These are phyloP conservation scores for Menidia menidia DNA, from an alignment of 2,797 vertebrate genomes.

Conservation along the genomic window DNA sequence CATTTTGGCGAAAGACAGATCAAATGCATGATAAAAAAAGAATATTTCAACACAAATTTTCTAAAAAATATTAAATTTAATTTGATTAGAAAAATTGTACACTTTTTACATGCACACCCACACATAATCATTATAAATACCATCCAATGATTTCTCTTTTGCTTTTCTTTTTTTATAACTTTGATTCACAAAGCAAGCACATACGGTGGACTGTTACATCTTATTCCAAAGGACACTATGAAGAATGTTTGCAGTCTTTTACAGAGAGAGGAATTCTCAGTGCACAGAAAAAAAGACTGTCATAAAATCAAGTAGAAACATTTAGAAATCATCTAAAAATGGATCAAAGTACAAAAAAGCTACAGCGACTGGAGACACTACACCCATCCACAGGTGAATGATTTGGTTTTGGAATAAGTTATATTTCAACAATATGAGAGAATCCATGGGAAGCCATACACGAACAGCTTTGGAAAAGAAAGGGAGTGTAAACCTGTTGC, in stretches of 20 bases:
- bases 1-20: neutral
- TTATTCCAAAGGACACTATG: constrained; percentile 89
- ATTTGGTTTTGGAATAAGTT: constrained; percentile 65
- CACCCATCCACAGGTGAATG: constrained; percentile 67
- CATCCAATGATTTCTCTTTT: constrained; percentile 81
- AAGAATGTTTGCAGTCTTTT: constrained; percentile 86
- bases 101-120: constrained; percentile 92
- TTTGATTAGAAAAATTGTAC: constrained; percentile 91
- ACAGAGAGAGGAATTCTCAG: constrained; percentile 86
- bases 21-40: neutral
- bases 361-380: constrained; percentile 75
- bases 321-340: constrained; percentile 97
- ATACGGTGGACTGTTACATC: constrained; percentile 84
- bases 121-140: constrained; percentile 89
- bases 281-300: constrained; percentile 91
- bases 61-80: constrained; percentile 95
- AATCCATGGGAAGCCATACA: constrained; percentile 40
- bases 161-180: constrained; percentile 58
- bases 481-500: constrained; percentile 49
- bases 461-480: constrained; percentile 52
- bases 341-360: constrained; percentile 91
- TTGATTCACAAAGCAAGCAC: constrained; percentile 89
- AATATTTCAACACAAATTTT: constrained; percentile 14
- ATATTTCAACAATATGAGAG: constrained; percentile 36
- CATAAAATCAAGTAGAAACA: constrained; percentile 97